Percentiles rank a stretch among this genome's conserved stretches.
Conservation (phyloP, 2,888 invertebrate genomes). For the Harpalus rubripes region DNA sequence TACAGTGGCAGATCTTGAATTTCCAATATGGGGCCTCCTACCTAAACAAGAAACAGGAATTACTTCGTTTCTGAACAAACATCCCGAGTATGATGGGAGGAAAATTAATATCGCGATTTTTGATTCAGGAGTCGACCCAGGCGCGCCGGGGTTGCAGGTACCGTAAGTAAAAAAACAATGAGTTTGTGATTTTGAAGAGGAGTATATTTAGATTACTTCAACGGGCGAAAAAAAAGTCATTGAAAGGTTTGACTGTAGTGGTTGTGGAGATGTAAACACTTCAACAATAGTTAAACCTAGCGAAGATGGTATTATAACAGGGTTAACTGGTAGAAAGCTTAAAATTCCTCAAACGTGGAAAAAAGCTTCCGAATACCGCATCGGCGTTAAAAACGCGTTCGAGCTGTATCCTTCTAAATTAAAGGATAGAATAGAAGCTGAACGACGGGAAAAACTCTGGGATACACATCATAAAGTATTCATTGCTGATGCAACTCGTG, state of each 20-base stretch:
- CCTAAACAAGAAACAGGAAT: slow-evolving; percentile 98
- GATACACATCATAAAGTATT: slow-evolving; percentile 89
- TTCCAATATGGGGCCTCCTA: slow-evolving; percentile 91
- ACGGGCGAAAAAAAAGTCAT: slow-evolving; percentile 95
- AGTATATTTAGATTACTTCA: slow-evolving; percentile 85
- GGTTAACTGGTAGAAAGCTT: slow-evolving; percentile 92
- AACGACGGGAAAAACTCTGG: slow-evolving; percentile 90
- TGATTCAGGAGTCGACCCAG: slow-evolving; percentile 99
- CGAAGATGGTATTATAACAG: slow-evolving; percentile 88
- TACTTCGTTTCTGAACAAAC: slow-evolving; percentile 90
- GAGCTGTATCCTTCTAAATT: slow-evolving; percentile 93
- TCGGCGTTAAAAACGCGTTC: slow-evolving; percentile 92
- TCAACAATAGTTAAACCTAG: slow-evolving; percentile 84
- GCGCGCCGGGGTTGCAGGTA: slow-evolving; percentile 95
- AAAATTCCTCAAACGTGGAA: slow-evolving; percentile 91
- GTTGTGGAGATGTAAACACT: slow-evolving; percentile 97
- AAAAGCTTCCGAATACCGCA: slow-evolving; percentile 90
- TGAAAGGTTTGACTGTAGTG: slow-evolving; percentile 96
- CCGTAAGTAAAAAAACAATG: slow-evolving; percentile 63
- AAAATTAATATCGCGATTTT: slow-evolving; percentile 96
- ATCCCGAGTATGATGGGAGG: slow-evolving; percentile 94
- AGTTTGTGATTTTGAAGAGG: slow-evolving; percentile 42
- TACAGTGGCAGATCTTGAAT: slow-evolving; percentile 76
- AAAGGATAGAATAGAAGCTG: slow-evolving; percentile 87
- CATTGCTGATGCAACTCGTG: slow-evolving; percentile 87